A percentile compares a stretch with the other conserved stretches of the same genome.
Conservation (phyloP, 2,888 invertebrate species). For the Apamea epomidion region DNA sequence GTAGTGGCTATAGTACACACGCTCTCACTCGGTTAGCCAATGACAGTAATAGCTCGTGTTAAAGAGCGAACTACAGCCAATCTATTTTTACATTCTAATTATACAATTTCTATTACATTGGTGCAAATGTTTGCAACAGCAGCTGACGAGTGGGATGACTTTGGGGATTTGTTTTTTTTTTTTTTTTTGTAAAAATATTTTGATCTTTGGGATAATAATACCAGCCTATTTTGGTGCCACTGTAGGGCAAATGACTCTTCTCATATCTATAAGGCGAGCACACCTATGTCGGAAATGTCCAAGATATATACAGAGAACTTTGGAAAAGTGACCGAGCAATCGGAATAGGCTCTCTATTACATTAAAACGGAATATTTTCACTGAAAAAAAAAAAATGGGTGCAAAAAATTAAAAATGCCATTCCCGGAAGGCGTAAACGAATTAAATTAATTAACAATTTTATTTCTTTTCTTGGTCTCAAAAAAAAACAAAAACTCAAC, state of each 20-base stretch:
- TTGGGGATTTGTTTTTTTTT: neutral
- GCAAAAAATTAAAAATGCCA: neutral
- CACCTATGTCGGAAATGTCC: neutral
- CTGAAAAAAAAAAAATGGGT: neutral
- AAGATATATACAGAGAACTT: neutral
- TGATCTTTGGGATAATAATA: neutral
- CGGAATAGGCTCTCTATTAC: neutral
- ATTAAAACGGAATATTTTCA: neutral
- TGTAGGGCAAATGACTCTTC: neutral
- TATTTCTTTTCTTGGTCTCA: neutral
- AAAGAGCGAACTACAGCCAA: constrained; percentile 48
- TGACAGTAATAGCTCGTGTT: constrained; percentile 38
- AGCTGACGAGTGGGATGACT: constrained; percentile 19
- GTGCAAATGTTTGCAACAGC: constrained; percentile 39
- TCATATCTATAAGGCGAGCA: neutral
- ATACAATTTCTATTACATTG: constrained; percentile 33
- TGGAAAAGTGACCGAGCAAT: too few relatives aligned
- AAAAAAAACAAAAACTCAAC: neutral
- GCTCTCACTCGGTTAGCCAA: constrained; percentile 36
- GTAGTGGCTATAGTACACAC: constrained; percentile 16
- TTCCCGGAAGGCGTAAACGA: neutral
- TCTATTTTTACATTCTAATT: constrained; percentile 49
- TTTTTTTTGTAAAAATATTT: neutral
- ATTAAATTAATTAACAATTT: neutral
- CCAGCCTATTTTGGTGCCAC: neutral